These are phyloP conservation scores for Lepidurus arcticus DNA, from an alignment of 1,140 invertebrate genomes.

Conservation along the genomic window DNA sequence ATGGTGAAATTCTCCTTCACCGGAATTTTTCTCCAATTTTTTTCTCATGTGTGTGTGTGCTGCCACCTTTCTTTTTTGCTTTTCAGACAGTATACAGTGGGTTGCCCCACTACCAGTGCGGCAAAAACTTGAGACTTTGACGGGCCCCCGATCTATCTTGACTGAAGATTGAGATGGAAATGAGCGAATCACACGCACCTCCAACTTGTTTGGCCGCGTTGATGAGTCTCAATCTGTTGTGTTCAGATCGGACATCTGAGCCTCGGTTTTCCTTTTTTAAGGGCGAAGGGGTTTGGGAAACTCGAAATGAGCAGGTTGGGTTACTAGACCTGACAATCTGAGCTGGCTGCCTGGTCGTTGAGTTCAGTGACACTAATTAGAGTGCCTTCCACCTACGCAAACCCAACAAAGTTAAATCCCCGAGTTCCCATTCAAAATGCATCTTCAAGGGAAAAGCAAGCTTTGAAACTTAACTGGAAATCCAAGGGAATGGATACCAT, in stretches of 20 bases:
- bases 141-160: neutral
- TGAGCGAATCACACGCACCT: neutral
- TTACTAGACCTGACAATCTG: slow-evolving; percentile 12
- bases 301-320: neutral
- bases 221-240: too few relatives aligned
- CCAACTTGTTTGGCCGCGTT: too few relatives aligned
- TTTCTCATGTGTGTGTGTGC: neutral
- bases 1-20: neutral
- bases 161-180: neutral
- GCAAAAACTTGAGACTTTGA: neutral
- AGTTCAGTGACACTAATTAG: neutral
- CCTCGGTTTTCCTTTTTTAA: too few relatives aligned
- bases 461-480: too few relatives aligned
- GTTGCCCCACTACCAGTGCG: neutral
- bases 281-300: neutral
- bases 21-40: neutral
- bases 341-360: neutral
- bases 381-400: neutral
- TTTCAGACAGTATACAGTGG: neutral
- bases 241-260: too few relatives aligned
- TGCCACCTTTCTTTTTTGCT: neutral
- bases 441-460: too few relatives aligned
- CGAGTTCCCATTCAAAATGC: neutral
- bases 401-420: neutral
- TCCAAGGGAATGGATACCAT: neutral